Base-by-base conservation (phyloP, 2,888 invertebrate species). In the Nebria brevicollis region DNA sequence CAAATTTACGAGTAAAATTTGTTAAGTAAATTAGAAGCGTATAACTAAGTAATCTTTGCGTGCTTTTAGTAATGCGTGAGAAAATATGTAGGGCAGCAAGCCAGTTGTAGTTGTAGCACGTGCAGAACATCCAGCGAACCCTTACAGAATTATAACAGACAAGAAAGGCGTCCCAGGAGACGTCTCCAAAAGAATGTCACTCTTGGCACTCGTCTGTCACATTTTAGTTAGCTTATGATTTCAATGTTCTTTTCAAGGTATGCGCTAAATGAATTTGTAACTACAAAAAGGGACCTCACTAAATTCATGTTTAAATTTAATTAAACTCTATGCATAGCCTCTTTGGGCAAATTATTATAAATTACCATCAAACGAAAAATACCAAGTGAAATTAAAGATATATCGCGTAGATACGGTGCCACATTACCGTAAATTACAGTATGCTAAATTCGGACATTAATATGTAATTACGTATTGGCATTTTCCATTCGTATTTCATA, bases 151-250 rank as follows among this genome's bases (percentile, higher is more conserved):
- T 70, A 70, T 34, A 34, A 25, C 70, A 20, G 70, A 70, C 70
- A 70, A 20, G 70, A 25, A 26, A 26, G 11, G 26, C 5, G 11
- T 34, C 70, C 70, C 70, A 70, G 20, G 70, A 70, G 34, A 54
- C 54, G 54, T 54, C 25, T 70, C 70, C 34, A 70, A 54, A 70
- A 70, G 70, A 70, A 70, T 20, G 70, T 70, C 70, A 70, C 70
- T 70, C 10, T 34, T 70, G 26, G 7, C 25, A 70, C 34, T 70
- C 70, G 20, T 70, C 34, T 70, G 70, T 70, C 70, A 70, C 70
- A 70, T 11, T 70, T 54, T 54, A 54, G 54, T 54, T 54, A 54
- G 54, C 11, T 54, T 54, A 54, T 54, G 54, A 54, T 54, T 54
- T 54, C 54, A 54, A 54, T 54, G 54, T 54, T 54, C 54, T 54